Evolutionary conservation across 2,797 vertebrate genomes (phyloP), one percentile per base, ranked within the genome.

Genomic region (Menidia menidia): DNA sequence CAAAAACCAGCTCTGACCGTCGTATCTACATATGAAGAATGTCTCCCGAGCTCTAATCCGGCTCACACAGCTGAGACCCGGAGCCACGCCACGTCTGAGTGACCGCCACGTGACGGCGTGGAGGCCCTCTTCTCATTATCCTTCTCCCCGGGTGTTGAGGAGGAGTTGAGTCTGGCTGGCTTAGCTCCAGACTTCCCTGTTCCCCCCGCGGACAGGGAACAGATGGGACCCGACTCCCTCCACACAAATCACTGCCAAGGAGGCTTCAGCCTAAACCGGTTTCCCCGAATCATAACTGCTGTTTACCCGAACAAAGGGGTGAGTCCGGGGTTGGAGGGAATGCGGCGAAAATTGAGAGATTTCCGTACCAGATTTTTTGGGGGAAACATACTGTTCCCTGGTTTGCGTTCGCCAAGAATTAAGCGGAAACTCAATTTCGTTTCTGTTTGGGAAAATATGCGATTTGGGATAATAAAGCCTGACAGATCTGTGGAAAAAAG

Each of bases 201-300:
- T 25, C 85, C 83, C 78, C 86, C 86, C 7, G 30, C 81, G 79
- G 81, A 87, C 87, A 87, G 66, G 50, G 78, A 90, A 87, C 91
- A 92, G 91, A 92, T 92, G 90, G 90, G 90, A 89, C 81, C 71
- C 19, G 76, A 85, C 77, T 89, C 78, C 66, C 78, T 85, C 74
- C 81, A 73, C 87, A 87, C 84, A 86, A 74, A 87, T 89, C 82
- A 85, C 77, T 87, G 85, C 89, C 88, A 90, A 73, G 66, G 77
- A 84, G 60, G 74, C 75, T 74, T 75, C 18, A 57, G 82, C 54
- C 74, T 73, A 80, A 86, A 82, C 51, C 25, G 25, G 25, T 25
- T 12, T 51, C 84, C 80, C 54, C 4, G 85, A 75, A 81, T 68
- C 71, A 78, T 71, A 71, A 61, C 66, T 57, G 31, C 31, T 83